Base-by-base conservation (phyloP, 2,797 vertebrate genomes). In the Hyperoplus immaculatus region DNA sequence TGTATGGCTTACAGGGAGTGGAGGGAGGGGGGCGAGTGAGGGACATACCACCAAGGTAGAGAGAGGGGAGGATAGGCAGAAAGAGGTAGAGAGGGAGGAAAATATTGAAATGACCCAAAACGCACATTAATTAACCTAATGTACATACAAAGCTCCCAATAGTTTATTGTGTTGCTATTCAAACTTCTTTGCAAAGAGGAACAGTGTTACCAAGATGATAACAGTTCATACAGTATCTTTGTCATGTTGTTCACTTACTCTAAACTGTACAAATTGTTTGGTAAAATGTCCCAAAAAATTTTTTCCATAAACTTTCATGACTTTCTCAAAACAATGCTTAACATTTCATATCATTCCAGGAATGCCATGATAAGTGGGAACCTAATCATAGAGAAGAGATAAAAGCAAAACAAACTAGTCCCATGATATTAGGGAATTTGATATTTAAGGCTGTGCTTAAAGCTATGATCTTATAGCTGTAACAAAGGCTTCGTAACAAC, bases 41-140 rank as follows among this genome's bases (percentile, higher is more conserved):
- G 94, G 83, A 88, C 83, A 85, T 82, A 93, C 93, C 94, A 93
- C 85, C 29, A 79, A 68, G 62, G 50, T 50, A 38, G 50, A 42
- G 67, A 83, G 77, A 14, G 67, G 81, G 80, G 57, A 59, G 60
- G 58, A 55, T 69, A 71, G 58, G 55, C 68, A 53, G 75, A 59
- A 12, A 10, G 43, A 41, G 50, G 60, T 15, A 38, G 45, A 59
- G 41, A 59, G 55, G 18, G 60, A 49, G 21, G 21, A 43, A 29
- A 16, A 49, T 8, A 46, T 13, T 14, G 51, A 43, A 18, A 46
- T 56, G 36, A 21, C 16, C 3, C 43, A 39, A 55, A 3, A 69
- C 11, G 54, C 15, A 39, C n/a, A 49, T 66, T 72, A 45, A 54
- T 8, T 36, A 36, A 15, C 57, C 76, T 54, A 61, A 46, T 73